phyloP scores from a whole-genome alignment of 23 tunicate genomes.

The Aplidium turbinatum region DNA sequence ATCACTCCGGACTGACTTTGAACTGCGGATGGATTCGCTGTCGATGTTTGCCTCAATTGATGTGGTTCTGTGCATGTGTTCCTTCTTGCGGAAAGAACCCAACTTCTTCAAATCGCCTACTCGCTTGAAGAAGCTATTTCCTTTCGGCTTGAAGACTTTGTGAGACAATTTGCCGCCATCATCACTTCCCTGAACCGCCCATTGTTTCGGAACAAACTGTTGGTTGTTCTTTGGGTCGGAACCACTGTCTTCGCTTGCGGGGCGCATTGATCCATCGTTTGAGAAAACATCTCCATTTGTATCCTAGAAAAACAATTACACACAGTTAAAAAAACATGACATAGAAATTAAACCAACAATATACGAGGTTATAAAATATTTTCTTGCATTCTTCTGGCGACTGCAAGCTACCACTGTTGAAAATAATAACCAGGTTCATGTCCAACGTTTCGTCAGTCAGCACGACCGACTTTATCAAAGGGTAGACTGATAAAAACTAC shows the following conservation, averaged over 20 bases:
- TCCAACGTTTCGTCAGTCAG: too few species aligned
- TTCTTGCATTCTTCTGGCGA: too few species aligned
- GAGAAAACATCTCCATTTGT: conserved; percentile 24
- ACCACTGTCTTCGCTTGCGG: conserved; percentile 2
- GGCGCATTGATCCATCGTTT: neutral
- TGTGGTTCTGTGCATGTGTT: conserved; percentile 17
- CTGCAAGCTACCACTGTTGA: too few species aligned
- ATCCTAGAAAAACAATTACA: conserved; percentile 20
- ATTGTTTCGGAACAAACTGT: neutral
- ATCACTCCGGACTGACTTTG: neutral
- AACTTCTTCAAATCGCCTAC: conserved; percentile 59
- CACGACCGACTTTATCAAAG: too few species aligned
- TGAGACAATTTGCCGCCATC: too few species aligned
- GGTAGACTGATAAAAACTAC: too few species aligned
- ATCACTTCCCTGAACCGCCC: too few species aligned
- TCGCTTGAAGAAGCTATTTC: conserved; percentile 59
- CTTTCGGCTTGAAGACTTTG: conserved; percentile 27
- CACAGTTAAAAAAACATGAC: too few species aligned
- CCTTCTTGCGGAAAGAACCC: conserved; percentile 67
- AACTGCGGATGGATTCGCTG: neutral
- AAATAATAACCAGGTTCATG: too few species aligned
- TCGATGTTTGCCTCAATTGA: conserved; percentile 30
- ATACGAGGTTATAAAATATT: too few species aligned
- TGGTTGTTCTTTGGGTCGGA: neutral
- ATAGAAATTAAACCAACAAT: too few species aligned